Evolutionary conservation across 2,888 invertebrate genomes (phyloP), one percentile per base, ranked within the genome.

Genomic region (Tolmerus cingulatus): DNA sequence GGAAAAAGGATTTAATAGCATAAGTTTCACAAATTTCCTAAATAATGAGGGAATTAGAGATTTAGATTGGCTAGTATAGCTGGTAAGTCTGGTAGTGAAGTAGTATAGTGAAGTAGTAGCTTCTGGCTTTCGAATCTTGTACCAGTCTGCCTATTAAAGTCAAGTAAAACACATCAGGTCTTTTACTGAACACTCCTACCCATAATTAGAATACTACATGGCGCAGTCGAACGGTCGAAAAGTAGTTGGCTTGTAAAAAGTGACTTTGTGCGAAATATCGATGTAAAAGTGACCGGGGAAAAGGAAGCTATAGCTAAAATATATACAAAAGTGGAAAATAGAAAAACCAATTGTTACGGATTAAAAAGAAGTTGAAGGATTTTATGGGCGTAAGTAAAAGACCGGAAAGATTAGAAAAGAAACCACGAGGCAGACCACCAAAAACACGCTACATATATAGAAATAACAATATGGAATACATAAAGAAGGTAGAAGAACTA

Each of bases 1-100:
- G 19, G 37, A 16, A 37, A 78, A 78, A 46, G 40, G 40, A 12
- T 78, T 43, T 78, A 43, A 51, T 51, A 51, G 84, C 14, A 8
- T 84, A 19, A 84, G 23, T 37, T 84, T 84, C n/a, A n/a, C n/a
- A 84, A 84, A 84, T 82, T 82, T 16, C 19, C 23, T 84, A 37
- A 19, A 78, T 57, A 78, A 16, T 37, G 86, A 76, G 51, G 76
- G 76, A 30, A 86, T 86, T n/a, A n/a, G n/a, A n/a, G n/a, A n/a
- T n/a, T n/a, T n/a, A n/a, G n/a, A n/a, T n/a, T n/a, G n/a, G n/a
- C n/a, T n/a, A n/a, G n/a, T n/a, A n/a, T n/a, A n/a, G n/a, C n/a
- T n/a, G n/a, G n/a, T n/a, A n/a, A n/a, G n/a, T n/a, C n/a, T n/a
- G n/a, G n/a, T n/a, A n/a, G n/a, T n/a, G n/a, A 27, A 51, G 51